These are phyloP conservation scores for Nephrotoma guestfalica DNA, from an alignment of 2,888 invertebrate species.

Conservation along the genomic window DNA sequence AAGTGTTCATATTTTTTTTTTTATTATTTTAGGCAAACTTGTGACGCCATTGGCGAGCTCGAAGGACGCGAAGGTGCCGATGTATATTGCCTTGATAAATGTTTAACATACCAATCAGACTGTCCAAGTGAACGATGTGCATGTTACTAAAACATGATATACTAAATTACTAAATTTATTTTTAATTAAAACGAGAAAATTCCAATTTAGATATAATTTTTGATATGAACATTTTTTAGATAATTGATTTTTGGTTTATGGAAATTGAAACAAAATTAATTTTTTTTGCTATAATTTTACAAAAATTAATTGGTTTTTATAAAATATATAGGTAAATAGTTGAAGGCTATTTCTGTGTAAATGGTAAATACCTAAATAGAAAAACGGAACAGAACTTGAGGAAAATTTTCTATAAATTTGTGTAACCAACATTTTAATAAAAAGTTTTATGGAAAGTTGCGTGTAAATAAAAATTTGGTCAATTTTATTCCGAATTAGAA, in stretches of 20 bases:
- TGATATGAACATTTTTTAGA: neutral
- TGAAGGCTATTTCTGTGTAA: neutral
- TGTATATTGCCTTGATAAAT: conserved; percentile 73
- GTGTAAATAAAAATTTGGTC: neutral
- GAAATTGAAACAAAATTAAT: neutral
- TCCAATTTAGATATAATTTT: neutral
- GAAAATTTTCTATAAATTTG: neutral
- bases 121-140: conserved; percentile 60
- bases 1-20: neutral
- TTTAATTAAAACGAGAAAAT: neutral
- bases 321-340: neutral
- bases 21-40: conserved; percentile 46
- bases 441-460: neutral
- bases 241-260: neutral
- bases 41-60: conserved; percentile 65
- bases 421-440: neutral
- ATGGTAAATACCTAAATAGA: neutral
- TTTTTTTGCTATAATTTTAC: neutral
- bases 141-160: conserved; percentile 38
- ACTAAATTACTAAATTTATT: conserved; percentile 3
- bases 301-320: neutral
- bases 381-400: neutral
- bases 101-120: conserved; percentile 59
- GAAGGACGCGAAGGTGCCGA: conserved; percentile 60
- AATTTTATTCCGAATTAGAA: neutral